Conservation (phyloP, 2,113 vertebrate genomes). For the Xyrauchen texanus region DNA sequence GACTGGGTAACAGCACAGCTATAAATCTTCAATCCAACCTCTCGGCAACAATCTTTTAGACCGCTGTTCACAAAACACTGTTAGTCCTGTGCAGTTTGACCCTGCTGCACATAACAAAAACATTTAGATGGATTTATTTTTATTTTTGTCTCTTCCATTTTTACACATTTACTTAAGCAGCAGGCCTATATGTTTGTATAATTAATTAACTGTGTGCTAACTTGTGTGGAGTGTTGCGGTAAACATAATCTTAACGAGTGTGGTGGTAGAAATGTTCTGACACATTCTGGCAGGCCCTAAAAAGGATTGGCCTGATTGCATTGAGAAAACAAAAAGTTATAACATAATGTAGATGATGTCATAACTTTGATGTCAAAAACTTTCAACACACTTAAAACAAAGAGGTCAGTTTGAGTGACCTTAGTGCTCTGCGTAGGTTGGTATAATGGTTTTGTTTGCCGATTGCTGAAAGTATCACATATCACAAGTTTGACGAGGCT, state of each 20-base stretch:
- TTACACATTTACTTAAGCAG: no score
- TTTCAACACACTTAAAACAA: constrained; percentile 37
- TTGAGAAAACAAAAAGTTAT: neutral
- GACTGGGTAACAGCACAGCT: constrained; percentile 32
- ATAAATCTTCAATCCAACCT: constrained; percentile 51
- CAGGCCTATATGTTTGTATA: constrained; percentile 35
- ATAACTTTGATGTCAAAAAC: constrained; percentile 9
- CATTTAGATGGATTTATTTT: neutral
- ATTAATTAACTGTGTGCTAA: constrained; percentile 41
- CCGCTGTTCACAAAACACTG: neutral
- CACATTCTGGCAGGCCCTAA: constrained; percentile 39
- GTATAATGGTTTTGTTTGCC: constrained; percentile 29
- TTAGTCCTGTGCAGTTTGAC: neutral
- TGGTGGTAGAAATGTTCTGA: constrained; percentile 44
- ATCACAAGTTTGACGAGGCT: neutral
- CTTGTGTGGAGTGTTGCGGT: constrained; percentile 47
- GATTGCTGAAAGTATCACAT: neutral
- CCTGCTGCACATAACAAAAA: neutral
- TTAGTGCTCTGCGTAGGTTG: constrained; percentile 26
- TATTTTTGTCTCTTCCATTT: constrained; percentile 50
- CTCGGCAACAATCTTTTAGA: constrained; percentile 18
- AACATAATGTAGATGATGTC: constrained; percentile 47
- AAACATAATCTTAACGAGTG: constrained; percentile 52
- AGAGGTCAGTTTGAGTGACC: constrained; percentile 40
- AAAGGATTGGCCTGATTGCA: neutral